A percentile compares a stretch with the other conserved stretches of the same genome.
phyloP scores from a whole-genome alignment of 2,797 vertebrate species.

The Neosilurus mollespiculum region DNA sequence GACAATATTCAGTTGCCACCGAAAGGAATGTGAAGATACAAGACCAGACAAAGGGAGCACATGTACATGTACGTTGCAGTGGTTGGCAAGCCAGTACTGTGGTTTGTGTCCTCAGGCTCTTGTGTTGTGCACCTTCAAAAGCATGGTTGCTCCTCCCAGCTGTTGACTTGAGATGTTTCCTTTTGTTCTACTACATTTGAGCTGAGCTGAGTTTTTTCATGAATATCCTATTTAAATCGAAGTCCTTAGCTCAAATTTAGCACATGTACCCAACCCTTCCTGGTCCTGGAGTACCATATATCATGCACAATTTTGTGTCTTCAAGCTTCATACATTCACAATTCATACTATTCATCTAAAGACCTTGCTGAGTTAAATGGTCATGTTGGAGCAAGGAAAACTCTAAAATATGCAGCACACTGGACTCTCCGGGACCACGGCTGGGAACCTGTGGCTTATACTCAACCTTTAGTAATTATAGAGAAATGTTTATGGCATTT shows the following conservation, averaged over 20 bases:
- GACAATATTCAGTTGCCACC: slow-evolving; percentile 14
- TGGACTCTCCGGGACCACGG: background rate
- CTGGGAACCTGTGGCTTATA: background rate
- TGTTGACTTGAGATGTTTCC: slow-evolving; percentile 27
- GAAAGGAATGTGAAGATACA: slow-evolving; percentile 18
- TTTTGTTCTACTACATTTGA: slow-evolving; percentile 16
- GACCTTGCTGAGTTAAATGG: background rate
- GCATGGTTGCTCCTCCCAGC: slow-evolving; percentile 32
- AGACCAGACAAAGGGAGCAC: slow-evolving; percentile 40
- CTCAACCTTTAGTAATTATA: background rate
- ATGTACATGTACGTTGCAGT: too few relatives aligned
- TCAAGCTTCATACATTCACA: background rate
- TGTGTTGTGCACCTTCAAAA: slow-evolving; percentile 30
- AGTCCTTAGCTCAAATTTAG: background rate
- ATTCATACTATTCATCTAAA: background rate
- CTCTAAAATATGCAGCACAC: background rate
- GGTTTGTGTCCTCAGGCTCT: slow-evolving; percentile 40
- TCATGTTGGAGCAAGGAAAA: background rate
- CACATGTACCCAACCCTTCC: background rate
- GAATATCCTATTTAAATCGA: slow-evolving; percentile 3
- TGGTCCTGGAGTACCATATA: background rate
- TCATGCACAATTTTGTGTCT: background rate
- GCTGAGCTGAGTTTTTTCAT: background rate
- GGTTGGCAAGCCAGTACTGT: background rate
- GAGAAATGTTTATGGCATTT: background rate